Percentiles rank a stretch among this genome's conserved stretches.
Evolutionary conservation across 92 coral and sea anemone genomes (phyloP).

Genomic region (Meandrina meandrites): DNA sequence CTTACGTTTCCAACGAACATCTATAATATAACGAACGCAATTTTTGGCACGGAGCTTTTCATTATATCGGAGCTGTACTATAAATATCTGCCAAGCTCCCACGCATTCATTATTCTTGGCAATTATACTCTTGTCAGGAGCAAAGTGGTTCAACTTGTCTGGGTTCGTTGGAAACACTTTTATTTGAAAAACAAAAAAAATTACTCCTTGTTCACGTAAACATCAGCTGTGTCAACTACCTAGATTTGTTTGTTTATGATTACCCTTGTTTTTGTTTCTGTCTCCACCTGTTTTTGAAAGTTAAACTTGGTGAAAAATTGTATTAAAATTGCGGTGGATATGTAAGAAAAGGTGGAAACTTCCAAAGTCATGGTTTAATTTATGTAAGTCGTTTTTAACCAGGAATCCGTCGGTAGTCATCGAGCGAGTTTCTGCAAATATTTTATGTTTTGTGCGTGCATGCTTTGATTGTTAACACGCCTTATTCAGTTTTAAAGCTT

Average conservation of each 20-base stretch:
- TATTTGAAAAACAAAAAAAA: not conserved
- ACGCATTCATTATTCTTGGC: not conserved
- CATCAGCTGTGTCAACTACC: not conserved
- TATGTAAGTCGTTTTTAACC: too few relatives aligned
- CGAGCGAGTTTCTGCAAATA: too few relatives aligned
- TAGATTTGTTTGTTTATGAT: not conserved
- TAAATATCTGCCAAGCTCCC: not conserved
- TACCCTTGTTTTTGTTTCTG: not conserved
- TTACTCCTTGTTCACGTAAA: not conserved
- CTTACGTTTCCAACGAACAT: not conserved
- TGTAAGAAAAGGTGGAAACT: not conserved
- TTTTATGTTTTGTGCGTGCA: not conserved
- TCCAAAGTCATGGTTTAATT: too few relatives aligned
- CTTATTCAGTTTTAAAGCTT: not conserved
- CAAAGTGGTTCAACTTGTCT: not conserved
- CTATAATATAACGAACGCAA: not conserved
- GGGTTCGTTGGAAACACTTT: not conserved
- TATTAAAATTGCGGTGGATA: not conserved
- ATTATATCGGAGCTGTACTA: not conserved
- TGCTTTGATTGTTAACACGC: not conserved
- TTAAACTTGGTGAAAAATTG: not conserved
- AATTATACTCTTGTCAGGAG: not conserved
- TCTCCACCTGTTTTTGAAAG: not conserved
- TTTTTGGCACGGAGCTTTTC: not conserved
- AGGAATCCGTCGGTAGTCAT: too few relatives aligned